Base-by-base conservation (phyloP, 1,140 invertebrate genomes). In the Panagrolaimus sp. region DNA sequence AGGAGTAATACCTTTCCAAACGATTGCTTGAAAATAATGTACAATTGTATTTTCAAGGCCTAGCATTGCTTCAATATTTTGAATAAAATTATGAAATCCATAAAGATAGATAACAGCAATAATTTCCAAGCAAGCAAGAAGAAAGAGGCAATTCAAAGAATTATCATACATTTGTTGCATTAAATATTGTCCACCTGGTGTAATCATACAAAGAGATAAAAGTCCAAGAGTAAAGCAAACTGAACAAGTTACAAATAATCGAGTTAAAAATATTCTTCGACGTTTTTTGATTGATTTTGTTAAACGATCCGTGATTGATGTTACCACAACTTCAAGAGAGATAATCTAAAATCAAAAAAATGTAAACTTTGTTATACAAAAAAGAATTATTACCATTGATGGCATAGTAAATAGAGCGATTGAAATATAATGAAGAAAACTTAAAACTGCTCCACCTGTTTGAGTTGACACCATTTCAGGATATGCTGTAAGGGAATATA, bases 31-130 rank as follows among this genome's bases (percentile, higher is more conserved):
- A 28, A 58, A 28, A n/a, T 58, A 58, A 58, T 58, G 52, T 2
- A 28, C 52, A 28, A 58, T n/a, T 21, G n/a, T 28, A 12, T 12
- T n/a, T 1, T 28, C 21, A 12, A 21, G 17, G 17, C 52, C 52
- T 12, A 58, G 52, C 52, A 58, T 58, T 21, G 52, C 52, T 58
- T 58, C 52, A 14, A 58, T 58, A 28, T 58, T 58, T 58, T 28
- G 52, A 58, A 26, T 58, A 28, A 58, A 58, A 24, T 58, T 58
- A 4, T 58, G 10, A 58, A n/a, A 58, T 12, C 52, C 52, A 58
- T 58, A 58, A 21, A 58, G 52, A 58, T 58, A 58, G 1, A 58
- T 58, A 5, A 58, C 21, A 21, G 52, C 52, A 3, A 58, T 17
- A n/a, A 58, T 1, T 17, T 58, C 52, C 8, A 58, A 26, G 1